Evolutionary conservation across 2,888 invertebrate genomes (phyloP).

Genomic region (Meiosimyza platycephala): DNA sequence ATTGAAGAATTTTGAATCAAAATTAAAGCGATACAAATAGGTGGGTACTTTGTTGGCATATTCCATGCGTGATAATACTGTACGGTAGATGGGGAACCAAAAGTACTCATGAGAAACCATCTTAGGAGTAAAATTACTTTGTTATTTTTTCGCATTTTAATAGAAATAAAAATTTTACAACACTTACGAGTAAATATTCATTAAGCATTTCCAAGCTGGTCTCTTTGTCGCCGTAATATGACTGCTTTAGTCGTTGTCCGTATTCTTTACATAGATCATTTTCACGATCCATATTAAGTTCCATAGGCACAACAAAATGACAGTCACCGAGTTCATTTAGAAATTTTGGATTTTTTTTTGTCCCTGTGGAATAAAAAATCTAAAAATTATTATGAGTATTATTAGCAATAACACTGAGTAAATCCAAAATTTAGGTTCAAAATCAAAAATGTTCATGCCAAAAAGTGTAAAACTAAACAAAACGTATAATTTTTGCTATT

Average conservation of each 20-base stretch:
- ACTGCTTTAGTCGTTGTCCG: constrained; percentile 58
- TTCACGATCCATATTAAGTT: constrained; percentile 60
- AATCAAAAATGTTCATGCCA: too few relatives aligned
- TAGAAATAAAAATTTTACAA: background rate
- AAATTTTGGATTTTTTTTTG: constrained; percentile 59
- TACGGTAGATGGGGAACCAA: constrained; percentile 66
- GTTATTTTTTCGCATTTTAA: background rate
- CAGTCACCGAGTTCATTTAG: constrained; percentile 62
- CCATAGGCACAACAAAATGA: constrained; percentile 62
- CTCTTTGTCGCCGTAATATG: constrained; percentile 60
- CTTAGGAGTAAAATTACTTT: constrained; percentile 44
- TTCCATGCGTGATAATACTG: constrained; percentile 60
- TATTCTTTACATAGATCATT: constrained; percentile 60
- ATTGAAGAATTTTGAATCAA: constrained; percentile 66
- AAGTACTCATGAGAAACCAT: constrained; percentile 66
- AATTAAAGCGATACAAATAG: constrained; percentile 65
- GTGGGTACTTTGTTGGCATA: constrained; percentile 60
- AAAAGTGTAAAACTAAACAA: too few relatives aligned
- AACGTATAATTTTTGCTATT: too few relatives aligned
- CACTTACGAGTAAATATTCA: constrained; percentile 61
- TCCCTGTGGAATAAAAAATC: constrained; percentile 49
- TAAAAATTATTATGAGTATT: too few relatives aligned
- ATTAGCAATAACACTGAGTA: too few relatives aligned
- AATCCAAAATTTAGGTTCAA: too few relatives aligned
- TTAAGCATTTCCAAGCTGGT: constrained; percentile 65